phyloP scores from a whole-genome alignment of 2,888 invertebrate species.

The Metallyticus violacea region DNA sequence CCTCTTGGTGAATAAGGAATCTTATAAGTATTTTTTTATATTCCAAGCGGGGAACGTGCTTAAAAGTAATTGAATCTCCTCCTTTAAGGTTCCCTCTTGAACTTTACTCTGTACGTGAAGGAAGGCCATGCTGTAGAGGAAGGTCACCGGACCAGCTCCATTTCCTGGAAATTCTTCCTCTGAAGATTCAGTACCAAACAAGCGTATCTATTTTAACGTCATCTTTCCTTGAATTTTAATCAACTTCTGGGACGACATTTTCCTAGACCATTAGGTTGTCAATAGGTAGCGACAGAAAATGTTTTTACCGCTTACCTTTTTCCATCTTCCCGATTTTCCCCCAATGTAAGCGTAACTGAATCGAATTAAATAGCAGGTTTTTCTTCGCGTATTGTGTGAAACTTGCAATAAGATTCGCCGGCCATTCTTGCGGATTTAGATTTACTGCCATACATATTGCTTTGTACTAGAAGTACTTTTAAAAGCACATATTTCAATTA shows the following conservation, averaged over 20 bases:
- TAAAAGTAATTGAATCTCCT: background rate
- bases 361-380: background rate
- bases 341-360: background rate
- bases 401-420: background rate
- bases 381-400: background rate
- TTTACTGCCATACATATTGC: too few relatives aligned
- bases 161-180: background rate
- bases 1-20: background rate
- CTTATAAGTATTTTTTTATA: background rate
- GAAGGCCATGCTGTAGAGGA: background rate
- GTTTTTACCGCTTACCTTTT: background rate
- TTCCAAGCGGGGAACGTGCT: background rate
- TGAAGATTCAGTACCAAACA: background rate
- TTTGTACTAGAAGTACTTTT: too few relatives aligned
- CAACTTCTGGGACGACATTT: slow-evolving; percentile 4
- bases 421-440: background rate
- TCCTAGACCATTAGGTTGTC: background rate
- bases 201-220: slow-evolving; percentile 24
- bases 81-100: background rate
- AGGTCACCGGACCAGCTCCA: background rate
- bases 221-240: slow-evolving; percentile 34
- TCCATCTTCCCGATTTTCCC: background rate
- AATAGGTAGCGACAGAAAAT: background rate
- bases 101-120: background rate
- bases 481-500: too few relatives aligned